Evolutionary conservation across 1,140 invertebrate genomes (phyloP).

Genomic region (Drosophila kepulauana): DNA sequence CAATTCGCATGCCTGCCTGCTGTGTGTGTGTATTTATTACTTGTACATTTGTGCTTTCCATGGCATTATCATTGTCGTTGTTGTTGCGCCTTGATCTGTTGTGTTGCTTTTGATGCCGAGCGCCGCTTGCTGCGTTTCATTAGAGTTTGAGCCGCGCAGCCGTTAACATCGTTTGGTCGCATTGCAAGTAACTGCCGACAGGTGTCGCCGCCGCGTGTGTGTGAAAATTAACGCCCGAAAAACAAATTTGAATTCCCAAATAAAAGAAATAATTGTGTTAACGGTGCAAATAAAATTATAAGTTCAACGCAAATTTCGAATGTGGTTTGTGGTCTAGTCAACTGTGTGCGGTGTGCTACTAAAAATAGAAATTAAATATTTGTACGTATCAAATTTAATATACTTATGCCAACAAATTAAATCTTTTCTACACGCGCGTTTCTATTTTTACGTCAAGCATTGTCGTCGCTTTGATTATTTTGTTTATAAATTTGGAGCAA

Average conservation of each 20-base stretch:
- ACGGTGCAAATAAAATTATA: constrained; percentile 36
- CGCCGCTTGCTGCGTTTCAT: constrained; percentile 44
- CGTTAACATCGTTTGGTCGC: constrained; percentile 53
- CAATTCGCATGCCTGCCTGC: constrained; percentile 56
- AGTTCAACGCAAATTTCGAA: constrained; percentile 19
- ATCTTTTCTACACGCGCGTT: constrained; percentile 7
- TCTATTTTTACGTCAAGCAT: constrained; percentile 50
- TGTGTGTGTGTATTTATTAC: constrained; percentile 33
- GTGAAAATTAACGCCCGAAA: constrained; percentile 49
- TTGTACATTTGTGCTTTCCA: constrained; percentile 24
- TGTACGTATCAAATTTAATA: constrained; percentile 48
- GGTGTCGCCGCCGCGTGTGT: constrained; percentile 49
- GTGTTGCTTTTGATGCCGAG: constrained; percentile 50
- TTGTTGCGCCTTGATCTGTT: constrained; percentile 57
- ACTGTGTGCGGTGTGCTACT: constrained; percentile 34
- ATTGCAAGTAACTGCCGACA: constrained; percentile 36
- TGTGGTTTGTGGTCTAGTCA: constrained; percentile 1
- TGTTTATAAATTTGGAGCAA: constrained; percentile 42
- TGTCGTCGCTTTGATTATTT: constrained; percentile 26
- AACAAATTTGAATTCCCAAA: constrained; percentile 40
- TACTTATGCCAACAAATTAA: constrained; percentile 17
- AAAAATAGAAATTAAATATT: constrained; percentile 51
- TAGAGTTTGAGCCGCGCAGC: constrained; percentile 67
- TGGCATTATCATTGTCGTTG: constrained; percentile 40
- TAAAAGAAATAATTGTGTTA: constrained; percentile 29